Base-by-base conservation (phyloP, 2,888 invertebrate genomes). In the Osedax fenrisi region DNA sequence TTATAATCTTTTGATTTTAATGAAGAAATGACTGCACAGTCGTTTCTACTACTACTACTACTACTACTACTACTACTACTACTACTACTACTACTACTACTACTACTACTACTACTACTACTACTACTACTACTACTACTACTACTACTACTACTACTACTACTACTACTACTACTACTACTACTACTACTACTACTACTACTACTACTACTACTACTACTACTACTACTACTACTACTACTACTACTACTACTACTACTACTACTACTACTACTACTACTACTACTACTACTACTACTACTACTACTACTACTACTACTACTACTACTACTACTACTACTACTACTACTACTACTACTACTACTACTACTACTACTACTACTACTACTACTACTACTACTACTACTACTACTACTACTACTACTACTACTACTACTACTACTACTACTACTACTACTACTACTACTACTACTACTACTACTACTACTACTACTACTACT, bases 401-500 rank as follows among this genome's bases (percentile, higher is more conserved):
- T 73, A 70, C 23, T 64, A 71, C 41, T 67, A 74, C n/a, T 10
- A 17, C 1, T 73, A 76, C 70, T 56, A 66, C 61, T 67, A 74
- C 26, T 69, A 67, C 59, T 24, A 68, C 56, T 56, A 3, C 74
- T 77, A 26, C n/a, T 70, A 81, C 82, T 81, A 75, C 72, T 62
- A 75, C 67, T 75, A 72, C 66, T 66, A 27, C 17, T 70, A 81
- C 82, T 80, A 75, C 72, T 26, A 75, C 67, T 72, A 72, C 66
- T 69, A 27, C n/a, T 70, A 81, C 82, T 81, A 75, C 72, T 62
- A 75, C 59, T 72, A 72, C 66, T 69, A 26, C n/a, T 68, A 81
- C 81, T 80, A 73, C 59, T 61, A 75, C 41, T 75, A 71, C 27
- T 69, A 27, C 13, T 70, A 81, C 82, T 80, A 81, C 81, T 72